Evolutionary conservation across 2,888 invertebrate species (phyloP).

Genomic region (Drosophila borealis): DNA sequence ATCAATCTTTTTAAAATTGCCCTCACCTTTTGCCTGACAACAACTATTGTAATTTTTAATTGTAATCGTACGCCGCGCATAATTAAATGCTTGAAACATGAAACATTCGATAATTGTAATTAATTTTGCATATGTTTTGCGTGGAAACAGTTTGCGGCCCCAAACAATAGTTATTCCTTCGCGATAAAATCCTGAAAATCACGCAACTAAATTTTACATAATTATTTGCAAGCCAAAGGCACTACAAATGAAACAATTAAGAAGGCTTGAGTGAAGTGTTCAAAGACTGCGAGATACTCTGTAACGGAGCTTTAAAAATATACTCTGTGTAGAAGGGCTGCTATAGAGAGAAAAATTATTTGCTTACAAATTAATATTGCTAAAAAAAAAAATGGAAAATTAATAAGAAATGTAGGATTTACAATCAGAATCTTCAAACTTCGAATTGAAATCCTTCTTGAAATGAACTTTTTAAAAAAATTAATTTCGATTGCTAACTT

Average conservation of each 20-base stretch:
- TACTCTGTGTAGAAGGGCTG: too few species aligned
- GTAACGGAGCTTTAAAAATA: not conserved
- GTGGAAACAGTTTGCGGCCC: conserved; percentile 34
- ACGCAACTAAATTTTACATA: conserved; percentile 31
- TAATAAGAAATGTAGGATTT: not conserved
- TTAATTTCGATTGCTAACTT: too few species aligned
- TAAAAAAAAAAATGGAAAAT: not conserved
- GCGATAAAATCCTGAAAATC: conserved; percentile 13
- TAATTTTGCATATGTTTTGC: conserved; percentile 57
- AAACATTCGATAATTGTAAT: conserved; percentile 53
- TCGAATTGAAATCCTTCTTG: too few species aligned
- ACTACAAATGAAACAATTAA: conserved; percentile 25
- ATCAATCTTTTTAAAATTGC: not conserved
- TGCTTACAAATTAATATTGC: not conserved
- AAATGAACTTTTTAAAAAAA: too few species aligned
- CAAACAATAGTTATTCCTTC: conserved; percentile 19
- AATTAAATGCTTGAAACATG: conserved; percentile 46
- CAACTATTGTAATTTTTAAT: conserved; percentile 28
- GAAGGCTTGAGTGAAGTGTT: too few species aligned
- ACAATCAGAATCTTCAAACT: too few species aligned
- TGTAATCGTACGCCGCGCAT: conserved; percentile 33
- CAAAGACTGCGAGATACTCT: not conserved
- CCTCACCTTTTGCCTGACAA: conserved; percentile 6
- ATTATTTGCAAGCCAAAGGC: conserved; percentile 43
- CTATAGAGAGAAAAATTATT: not conserved